A percentile compares a stretch with the other conserved stretches of the same genome.
These are phyloP conservation scores for Phylloscopus whistleri DNA, from an alignment of 2,113 vertebrate genomes.

Conservation along the genomic window DNA sequence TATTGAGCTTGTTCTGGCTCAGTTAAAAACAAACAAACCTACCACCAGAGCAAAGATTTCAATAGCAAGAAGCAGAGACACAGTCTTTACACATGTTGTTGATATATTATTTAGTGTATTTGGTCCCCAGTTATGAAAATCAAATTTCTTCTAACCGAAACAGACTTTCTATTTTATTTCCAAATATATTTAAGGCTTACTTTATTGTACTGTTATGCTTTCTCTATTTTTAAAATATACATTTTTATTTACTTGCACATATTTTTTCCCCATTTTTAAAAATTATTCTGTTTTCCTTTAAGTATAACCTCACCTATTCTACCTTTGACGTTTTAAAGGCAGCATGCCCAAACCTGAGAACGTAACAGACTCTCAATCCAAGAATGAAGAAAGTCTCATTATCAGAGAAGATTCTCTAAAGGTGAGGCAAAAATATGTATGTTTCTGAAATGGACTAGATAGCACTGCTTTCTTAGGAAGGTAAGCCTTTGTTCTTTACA, in stretches of 20 bases:
- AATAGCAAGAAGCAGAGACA: neutral
- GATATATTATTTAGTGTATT: neutral
- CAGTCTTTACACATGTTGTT: neutral
- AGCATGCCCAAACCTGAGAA: neutral
- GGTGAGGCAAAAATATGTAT: slow-evolving; percentile 58
- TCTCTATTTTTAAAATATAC: neutral
- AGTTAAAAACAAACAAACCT: neutral
- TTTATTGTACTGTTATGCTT: neutral
- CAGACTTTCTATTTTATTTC: neutral
- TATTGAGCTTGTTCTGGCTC: neutral
- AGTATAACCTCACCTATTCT: neutral
- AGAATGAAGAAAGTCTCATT: slow-evolving; percentile 32
- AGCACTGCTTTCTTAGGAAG: neutral
- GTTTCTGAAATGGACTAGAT: neutral
- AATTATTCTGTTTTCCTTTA: neutral
- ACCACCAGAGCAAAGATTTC: neutral
- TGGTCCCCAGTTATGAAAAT: neutral
- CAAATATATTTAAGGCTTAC: neutral
- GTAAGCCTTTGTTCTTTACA: neutral
- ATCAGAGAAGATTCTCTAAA: slow-evolving; percentile 78
- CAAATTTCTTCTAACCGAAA: neutral
- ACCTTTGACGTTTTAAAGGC: slow-evolving; percentile 31
- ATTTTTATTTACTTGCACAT: neutral
- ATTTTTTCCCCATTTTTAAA: neutral
- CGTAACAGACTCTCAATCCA: neutral